These are phyloP conservation scores for Lochmaea capreae DNA, from an alignment of 2,888 invertebrate species.

Conservation along the genomic window DNA sequence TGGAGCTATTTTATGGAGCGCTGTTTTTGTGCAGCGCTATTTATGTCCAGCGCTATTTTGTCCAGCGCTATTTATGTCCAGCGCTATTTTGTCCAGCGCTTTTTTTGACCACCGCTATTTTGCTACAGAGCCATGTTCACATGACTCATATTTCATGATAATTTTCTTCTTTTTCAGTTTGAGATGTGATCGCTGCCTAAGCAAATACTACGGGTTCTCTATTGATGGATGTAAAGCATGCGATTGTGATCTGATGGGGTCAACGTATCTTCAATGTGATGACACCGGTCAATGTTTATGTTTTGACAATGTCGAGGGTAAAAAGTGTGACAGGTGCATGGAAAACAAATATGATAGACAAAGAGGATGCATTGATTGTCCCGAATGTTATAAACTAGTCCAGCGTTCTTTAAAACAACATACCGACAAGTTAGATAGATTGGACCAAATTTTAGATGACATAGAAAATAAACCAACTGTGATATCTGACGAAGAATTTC, in stretches of 20 bases:
- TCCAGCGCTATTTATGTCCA: no score
- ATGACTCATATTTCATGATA: no score
- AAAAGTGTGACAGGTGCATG: slow-evolving; percentile 94
- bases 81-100: no score
- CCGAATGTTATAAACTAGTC: slow-evolving; percentile 95
- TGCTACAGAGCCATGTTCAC: no score
- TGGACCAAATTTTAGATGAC: slow-evolving; percentile 82
- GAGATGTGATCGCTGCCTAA: slow-evolving; percentile 83
- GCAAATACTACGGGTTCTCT: slow-evolving; percentile 87
- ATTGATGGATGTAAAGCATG: slow-evolving; percentile 84
- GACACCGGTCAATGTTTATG: slow-evolving; percentile 88
- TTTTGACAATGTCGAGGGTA: slow-evolving; percentile 91
- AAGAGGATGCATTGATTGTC: slow-evolving; percentile 90
- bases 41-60: no score
- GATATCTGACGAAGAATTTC: slow-evolving; percentile 91
- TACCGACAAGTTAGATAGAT: slow-evolving; percentile 76
- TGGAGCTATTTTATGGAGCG: no score
- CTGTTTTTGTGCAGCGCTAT: no score
- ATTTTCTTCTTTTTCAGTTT: slow-evolving; percentile 63
- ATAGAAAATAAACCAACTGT: slow-evolving; percentile 94
- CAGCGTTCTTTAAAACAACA: slow-evolving; percentile 86
- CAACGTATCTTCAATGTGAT: slow-evolving; percentile 89
- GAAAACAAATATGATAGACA: slow-evolving; percentile 96
- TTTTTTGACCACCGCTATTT: no score
- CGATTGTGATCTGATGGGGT: slow-evolving; percentile 91